phyloP scores from a whole-genome alignment of 1,140 invertebrate species.

The Saccostrea echinata region DNA sequence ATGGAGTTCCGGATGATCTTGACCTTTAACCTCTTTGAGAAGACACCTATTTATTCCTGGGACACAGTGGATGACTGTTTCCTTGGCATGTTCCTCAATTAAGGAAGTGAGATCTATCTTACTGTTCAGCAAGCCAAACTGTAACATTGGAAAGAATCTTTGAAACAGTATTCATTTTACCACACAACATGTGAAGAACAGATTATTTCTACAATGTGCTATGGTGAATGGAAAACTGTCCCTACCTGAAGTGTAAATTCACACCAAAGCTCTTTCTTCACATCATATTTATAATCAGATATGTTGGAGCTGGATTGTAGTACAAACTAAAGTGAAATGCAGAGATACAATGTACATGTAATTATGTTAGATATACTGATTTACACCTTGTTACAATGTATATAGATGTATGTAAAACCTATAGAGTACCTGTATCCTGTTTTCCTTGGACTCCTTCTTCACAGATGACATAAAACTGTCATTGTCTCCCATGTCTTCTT shows the following conservation, averaged over 20 bases:
- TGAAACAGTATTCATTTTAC: no score
- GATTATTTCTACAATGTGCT: no score
- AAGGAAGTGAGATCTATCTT: constrained; percentile 89
- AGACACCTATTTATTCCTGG: constrained; percentile 91
- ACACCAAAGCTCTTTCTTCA: constrained; percentile 86
- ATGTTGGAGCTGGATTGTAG: constrained; percentile 76
- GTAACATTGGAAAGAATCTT: constrained; percentile 46
- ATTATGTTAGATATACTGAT: no score
- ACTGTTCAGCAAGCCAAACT: constrained; percentile 82
- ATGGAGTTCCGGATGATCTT: constrained; percentile 81
- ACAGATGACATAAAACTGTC: not conserved
- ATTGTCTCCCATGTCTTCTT: constrained; percentile 38
- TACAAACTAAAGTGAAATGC: constrained; percentile 64
- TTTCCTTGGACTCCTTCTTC: not conserved
- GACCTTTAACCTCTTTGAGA: constrained; percentile 78
- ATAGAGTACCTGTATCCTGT: not conserved
- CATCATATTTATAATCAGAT: constrained; percentile 89
- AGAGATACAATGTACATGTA: not conserved
- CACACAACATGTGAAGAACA: no score
- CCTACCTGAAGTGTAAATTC: constrained; percentile 85
- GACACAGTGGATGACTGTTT: constrained; percentile 89
- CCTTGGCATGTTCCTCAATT: constrained; percentile 87
- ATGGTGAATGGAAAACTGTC: not conserved
- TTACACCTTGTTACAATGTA: no score
- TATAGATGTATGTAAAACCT: no score